Percentiles rank a stretch among this genome's conserved stretches.
phyloP scores from a whole-genome alignment of 2,888 invertebrate species.

The Dromius quadrimaculatus region DNA sequence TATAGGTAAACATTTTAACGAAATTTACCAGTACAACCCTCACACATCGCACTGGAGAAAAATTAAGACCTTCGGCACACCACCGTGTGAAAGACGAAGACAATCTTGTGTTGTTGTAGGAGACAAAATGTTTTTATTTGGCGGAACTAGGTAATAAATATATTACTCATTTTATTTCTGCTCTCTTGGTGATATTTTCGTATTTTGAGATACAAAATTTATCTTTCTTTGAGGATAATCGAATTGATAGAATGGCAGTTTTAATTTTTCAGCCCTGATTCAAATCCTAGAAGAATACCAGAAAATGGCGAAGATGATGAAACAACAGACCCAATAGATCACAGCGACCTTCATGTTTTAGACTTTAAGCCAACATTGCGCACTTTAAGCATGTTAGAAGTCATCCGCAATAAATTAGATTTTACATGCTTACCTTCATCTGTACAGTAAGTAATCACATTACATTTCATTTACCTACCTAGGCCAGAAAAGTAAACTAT shows the following conservation, averaged over 20 bases:
- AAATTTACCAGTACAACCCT: conserved; percentile 81
- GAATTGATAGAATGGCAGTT: too few relatives aligned
- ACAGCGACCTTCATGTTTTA: conserved; percentile 85
- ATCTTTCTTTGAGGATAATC: too few relatives aligned
- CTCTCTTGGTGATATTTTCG: not conserved
- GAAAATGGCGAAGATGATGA: conserved; percentile 60
- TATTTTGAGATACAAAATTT: too few relatives aligned
- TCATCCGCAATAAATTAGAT: conserved; percentile 76
- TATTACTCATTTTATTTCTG: too few relatives aligned
- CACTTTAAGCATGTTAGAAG: conserved; percentile 77
- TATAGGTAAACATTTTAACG: conserved; percentile 83
- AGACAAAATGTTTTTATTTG: conserved; percentile 85
- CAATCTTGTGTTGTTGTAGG: conserved; percentile 85
- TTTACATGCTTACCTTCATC: conserved; percentile 74
- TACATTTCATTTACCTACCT: too few relatives aligned
- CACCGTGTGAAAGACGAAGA: conserved; percentile 76
- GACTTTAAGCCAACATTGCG: conserved; percentile 83
- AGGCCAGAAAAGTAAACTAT: too few relatives aligned
- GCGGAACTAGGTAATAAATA: conserved; percentile 92
- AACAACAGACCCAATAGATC: conserved; percentile 74
- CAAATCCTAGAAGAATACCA: conserved; percentile 31
- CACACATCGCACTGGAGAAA: conserved; percentile 73
- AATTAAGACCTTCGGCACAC: conserved; percentile 71
- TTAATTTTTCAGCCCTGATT: conserved; percentile 29
- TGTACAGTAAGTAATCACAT: conserved; percentile 74